Evolutionary conservation across 2,888 invertebrate species (phyloP).

Genomic region (Sphaerophoria taeniata): DNA sequence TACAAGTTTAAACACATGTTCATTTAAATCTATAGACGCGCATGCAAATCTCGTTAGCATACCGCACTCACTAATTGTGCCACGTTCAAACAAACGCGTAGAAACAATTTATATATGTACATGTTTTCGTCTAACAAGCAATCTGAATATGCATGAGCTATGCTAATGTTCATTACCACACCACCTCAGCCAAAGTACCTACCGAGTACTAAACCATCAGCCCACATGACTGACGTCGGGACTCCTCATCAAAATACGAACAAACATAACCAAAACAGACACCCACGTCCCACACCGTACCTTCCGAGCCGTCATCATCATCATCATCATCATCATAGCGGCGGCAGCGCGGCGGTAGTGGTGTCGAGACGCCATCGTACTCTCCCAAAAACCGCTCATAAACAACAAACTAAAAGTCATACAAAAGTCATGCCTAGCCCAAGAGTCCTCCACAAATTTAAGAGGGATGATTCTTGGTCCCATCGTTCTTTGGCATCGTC

Average conservation of each 20-base stretch:
- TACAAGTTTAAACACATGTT: constrained; percentile 29
- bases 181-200: constrained; percentile 17
- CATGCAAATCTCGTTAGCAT: constrained; percentile 56
- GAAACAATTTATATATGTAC: constrained; percentile 42
- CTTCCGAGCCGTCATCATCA: neutral
- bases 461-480: neutral
- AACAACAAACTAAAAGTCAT: constrained; percentile 41
- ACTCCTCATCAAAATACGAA: constrained; percentile 7
- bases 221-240: neutral
- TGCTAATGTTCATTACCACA: constrained; percentile 68
- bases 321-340: neutral
- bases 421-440: constrained; percentile 49
- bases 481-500: neutral
- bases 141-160: constrained; percentile 68
- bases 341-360: neutral
- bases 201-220: neutral
- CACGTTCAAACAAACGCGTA: constrained; percentile 19
- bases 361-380: neutral
- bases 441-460: neutral
- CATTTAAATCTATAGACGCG: constrained; percentile 4
- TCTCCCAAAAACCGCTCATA: constrained; percentile 42
- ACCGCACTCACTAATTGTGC: constrained; percentile 26
- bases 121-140: constrained; percentile 51
- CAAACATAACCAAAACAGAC: constrained; percentile 24
- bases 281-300: constrained; percentile 13